Conservation (phyloP, 2,113 vertebrate species). For the Epinephelus moara region DNA sequence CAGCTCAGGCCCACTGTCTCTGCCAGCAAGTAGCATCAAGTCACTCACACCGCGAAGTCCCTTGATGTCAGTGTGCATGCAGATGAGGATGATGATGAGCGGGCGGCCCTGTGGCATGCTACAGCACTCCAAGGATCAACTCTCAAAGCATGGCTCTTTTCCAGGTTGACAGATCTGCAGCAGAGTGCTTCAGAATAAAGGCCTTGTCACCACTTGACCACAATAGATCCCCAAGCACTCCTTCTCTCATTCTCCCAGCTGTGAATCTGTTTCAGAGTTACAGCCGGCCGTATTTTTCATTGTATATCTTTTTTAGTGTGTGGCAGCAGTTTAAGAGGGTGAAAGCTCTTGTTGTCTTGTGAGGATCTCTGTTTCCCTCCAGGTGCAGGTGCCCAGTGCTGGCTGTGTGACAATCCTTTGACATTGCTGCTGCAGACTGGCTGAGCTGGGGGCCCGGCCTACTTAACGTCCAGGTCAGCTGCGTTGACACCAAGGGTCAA, state of each 20-base stretch:
- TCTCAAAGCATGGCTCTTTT: not conserved
- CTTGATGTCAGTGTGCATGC: conserved; percentile 3
- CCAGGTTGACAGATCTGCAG: not conserved
- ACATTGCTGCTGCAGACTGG: too few species aligned
- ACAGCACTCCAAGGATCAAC: not conserved
- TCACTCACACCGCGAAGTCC: not conserved
- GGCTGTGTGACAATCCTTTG: too few species aligned
- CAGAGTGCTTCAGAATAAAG: not conserved
- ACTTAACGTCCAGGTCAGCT: too few species aligned
- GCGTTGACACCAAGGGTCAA: too few species aligned
- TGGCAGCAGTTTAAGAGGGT: too few species aligned
- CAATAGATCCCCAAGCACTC: not conserved
- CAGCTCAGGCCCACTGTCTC: not conserved
- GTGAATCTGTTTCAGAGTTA: not conserved
- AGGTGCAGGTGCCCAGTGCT: too few species aligned
- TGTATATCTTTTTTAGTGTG: too few species aligned
- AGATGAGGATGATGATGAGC: conserved; percentile 16
- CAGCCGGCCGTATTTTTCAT: too few species aligned
- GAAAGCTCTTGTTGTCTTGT: too few species aligned
- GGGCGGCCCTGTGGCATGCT: not conserved
- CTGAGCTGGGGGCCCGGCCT: too few species aligned
- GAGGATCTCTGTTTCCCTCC: too few species aligned
- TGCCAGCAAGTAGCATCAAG: conserved; percentile 10
- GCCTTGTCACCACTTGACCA: conserved; percentile 13
- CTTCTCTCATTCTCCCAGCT: not conserved